Evolutionary conservation across 2,888 invertebrate genomes (phyloP), one percentile per base, ranked within the genome.

Genomic region (Apamea sordens): DNA sequence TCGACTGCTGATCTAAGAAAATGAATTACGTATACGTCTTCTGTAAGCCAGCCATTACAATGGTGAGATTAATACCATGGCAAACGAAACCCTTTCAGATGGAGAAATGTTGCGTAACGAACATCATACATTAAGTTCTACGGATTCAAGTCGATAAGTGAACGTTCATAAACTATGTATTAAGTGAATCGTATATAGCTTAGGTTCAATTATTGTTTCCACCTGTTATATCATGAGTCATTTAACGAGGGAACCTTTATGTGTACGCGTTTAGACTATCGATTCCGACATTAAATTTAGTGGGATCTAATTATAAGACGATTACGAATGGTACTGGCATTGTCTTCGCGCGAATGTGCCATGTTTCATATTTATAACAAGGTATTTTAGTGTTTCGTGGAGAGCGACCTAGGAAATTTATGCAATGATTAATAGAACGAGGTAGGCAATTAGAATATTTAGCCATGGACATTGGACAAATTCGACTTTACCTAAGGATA

Each of bases 311-410:
- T 85, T 85, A 78, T 84, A 87, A 72, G 63, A 68, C n/a, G 44
- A 78, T 87, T 87, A 84, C 85, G 78, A 69, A 71, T 64, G 24
- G 24, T 61, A 64, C 78, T 79, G 84, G 84, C 86, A 84, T 86
- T 87, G 87, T 84, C 77, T 77, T 77, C 13, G 28, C 50, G 61
- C 76, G 84, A 77, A 83, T 86, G 76, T 79, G 86, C 76, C 74
- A 75, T 79, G 79, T 75, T 77, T 77, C 24, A 67, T 72, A 86
- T 84, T 85, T 77, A 79, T 74, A 76, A 72, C 61, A 50, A 73
- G 69, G 11, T 63, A 59, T 75, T 73, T 70, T 61, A 73, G 41
- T 73, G 50, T 68, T 70, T 50, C n/a, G 13, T 68, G 53, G 72
- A 74, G 53, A 69, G 50, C 28, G 61, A 75, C 53, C 63, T 73